Conservation (phyloP, 2,888 invertebrate genomes). For the Sabatieria punctata region DNA sequence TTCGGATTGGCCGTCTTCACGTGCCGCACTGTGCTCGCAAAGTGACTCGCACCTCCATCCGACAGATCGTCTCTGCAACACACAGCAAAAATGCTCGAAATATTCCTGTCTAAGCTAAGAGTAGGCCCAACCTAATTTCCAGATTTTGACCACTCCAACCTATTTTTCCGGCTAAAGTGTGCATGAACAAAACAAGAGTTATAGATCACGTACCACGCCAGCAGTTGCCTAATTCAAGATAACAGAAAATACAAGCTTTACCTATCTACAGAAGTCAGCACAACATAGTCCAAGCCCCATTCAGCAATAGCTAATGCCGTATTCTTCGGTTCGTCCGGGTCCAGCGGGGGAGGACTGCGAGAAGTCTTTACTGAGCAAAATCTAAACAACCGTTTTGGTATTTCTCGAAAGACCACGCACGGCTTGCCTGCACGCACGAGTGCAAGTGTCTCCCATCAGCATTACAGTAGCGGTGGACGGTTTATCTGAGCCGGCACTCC, state of each 20-base stretch:
- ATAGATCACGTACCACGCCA: too few relatives aligned
- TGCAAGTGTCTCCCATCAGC: constrained; percentile 98
- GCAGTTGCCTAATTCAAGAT: too few relatives aligned
- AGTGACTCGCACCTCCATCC: constrained; percentile 83
- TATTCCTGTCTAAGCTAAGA: neutral
- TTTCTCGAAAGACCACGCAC: neutral
- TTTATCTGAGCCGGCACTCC: constrained; percentile 66
- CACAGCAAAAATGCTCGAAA: neutral
- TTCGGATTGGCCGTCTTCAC: constrained; percentile 59
- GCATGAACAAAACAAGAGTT: neutral
- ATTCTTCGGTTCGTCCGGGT: constrained; percentile 71
- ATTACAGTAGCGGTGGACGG: constrained; percentile 99
- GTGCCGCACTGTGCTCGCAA: constrained; percentile 73
- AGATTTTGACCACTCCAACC: neutral
- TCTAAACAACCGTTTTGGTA: constrained; percentile 35
- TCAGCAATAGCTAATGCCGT: constrained; percentile 77
- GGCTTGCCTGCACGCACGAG: constrained; percentile 56
- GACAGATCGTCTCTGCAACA: constrained; percentile 55
- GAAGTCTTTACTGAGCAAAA: constrained; percentile 98
- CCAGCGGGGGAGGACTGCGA: constrained; percentile 65
- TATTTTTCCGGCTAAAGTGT: too few relatives aligned
- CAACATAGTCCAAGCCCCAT: constrained; percentile 94
- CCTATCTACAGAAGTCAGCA: constrained; percentile 90
- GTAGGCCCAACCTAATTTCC: neutral
- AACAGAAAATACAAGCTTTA: too few relatives aligned